Base-by-base conservation (phyloP, 1,140 invertebrate genomes). In the Eupristina koningsbergeri region DNA sequence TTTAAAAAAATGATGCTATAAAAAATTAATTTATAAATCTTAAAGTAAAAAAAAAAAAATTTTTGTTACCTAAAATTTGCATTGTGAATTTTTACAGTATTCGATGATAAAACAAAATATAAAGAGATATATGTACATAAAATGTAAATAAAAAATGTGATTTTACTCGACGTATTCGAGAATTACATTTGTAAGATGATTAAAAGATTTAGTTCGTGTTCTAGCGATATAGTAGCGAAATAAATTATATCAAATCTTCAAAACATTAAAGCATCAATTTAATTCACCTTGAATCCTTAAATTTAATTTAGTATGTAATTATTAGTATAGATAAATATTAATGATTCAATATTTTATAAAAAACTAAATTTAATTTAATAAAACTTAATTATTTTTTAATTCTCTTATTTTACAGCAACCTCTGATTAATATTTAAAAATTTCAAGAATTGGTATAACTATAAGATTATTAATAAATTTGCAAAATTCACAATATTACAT, bases 61-160 rank as follows among this genome's bases (percentile, higher is more conserved):
- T 71, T 41, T 69, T 22, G 36, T 69, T 71, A 71, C 19, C 6
- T 71, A 0, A 58, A 26, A 9, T 7, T 26, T 15, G 9, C 7
- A 39, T 41, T 71, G 67, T n/a, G 17, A 41, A 71, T 7, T 13
- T 34, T 75, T 75, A 34, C 50, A 50, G 0, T 1, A 50, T 75
- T 45, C 45, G 73, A 6, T 3, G 2, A 29, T 17, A 15, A n/a
- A 75, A 22, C n/a, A 34, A 34, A n/a, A n/a, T 36, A 34, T 50
- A 39, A 22, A 39, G 50, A 58, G 17, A 22, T 34, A 61, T 53
- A 84, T 91, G 90, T 92, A 92, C 83, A 92, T 91, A 91, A 81
- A 85, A 22, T 92, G 91, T 92, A 92, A 88, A 92, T 92, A 92
- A 88, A 91, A 90, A 92, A 89, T 92, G 91, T 92, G 92, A 92